Evolutionary conservation across 2,797 vertebrate species (phyloP), one percentile per base, ranked within the genome.

Genomic region (Coccyzus lansbergi): DNA sequence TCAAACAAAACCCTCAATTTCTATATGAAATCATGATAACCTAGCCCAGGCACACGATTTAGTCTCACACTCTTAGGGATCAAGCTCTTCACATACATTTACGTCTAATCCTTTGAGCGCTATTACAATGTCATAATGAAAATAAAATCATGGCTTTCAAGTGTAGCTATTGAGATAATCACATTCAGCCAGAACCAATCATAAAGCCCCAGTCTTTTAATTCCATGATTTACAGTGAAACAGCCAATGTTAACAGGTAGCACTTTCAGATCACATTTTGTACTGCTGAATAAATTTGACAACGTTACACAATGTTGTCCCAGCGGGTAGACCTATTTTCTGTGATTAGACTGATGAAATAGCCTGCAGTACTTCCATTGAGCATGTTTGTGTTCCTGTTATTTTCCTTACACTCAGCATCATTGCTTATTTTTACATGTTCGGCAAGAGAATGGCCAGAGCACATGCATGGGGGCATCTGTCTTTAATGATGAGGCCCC

Each of bases 341-440:
- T 75, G 71, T 13, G 42, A 80, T 74, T 71, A 51, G 12, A 1
- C 68, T 46, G 51, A 40, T 40, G 67, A 91, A 92, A 91, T 9
- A 77, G 79, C 53, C 68, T 40, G 44, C 68, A 55, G 20, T 1
- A 25, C 79, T 71, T 79, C 42, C 12, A 24, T 2, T 2, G 5
- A 40, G 36, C 4, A 2, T 31, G 52, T 33, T 71, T 56, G 0
- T 6, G 15, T 19, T 80, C 85, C 70, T 34, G 3, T n/a, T 49
- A 49, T 17, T 68, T 72, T 26, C 86, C 53, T 78, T 22, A 8
- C 34, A 0, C 15, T 44, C 22, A 9, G 4, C 10, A 44, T 38
- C 3, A 0, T 21, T 0, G 0, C 44, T 79, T 70, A 12, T 80
- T 70, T 59, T 12, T 69, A 59, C 1, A 0, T 3, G 12, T 33